A percentile compares a stretch with the other conserved stretches of the same genome.
Evolutionary conservation across 2,888 invertebrate species (phyloP).

Genomic region (Strigamia maritima): DNA sequence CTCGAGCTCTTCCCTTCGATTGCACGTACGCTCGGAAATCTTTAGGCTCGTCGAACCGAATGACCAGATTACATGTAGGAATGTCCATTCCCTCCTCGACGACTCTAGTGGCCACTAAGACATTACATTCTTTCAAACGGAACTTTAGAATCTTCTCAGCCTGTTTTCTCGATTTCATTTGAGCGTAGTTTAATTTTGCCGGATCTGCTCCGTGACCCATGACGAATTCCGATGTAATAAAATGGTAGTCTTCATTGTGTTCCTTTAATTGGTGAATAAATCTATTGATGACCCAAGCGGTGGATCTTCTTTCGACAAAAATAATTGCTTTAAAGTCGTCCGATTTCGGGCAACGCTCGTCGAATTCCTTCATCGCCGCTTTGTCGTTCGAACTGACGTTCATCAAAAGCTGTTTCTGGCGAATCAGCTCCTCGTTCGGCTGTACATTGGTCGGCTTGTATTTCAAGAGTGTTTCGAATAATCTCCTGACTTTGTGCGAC

Average conservation of each 20-base stretch:
- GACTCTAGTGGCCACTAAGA: constrained; percentile 72
- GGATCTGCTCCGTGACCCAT: constrained; percentile 66
- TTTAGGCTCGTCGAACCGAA: constrained; percentile 68
- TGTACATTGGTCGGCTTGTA: constrained; percentile 54
- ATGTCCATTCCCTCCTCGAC: constrained; percentile 89
- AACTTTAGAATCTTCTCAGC: constrained; percentile 51
- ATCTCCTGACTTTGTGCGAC: constrained; percentile 62
- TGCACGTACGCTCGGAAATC: constrained; percentile 82
- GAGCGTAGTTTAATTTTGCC: constrained; percentile 44
- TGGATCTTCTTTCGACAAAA: constrained; percentile 69
- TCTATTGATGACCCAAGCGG: constrained; percentile 71
- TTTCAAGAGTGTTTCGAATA: constrained; percentile 63
- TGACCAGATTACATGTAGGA: constrained; percentile 72
- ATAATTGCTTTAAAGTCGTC: constrained; percentile 55
- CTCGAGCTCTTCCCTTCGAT: constrained; percentile 79
- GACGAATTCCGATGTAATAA: constrained; percentile 68
- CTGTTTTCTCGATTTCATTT: constrained; percentile 38
- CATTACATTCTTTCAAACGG: constrained; percentile 61
- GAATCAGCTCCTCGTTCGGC: background rate
- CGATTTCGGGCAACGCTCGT: background rate
- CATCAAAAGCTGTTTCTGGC: background rate
- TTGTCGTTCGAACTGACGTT: background rate
- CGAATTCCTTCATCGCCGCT: background rate
- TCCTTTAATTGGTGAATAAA: constrained; percentile 57
- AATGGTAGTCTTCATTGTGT: constrained; percentile 57